Percentiles rank a stretch among this genome's conserved stretches.
Conservation (phyloP, 2,888 invertebrate species). For the Philhelius pedissequus region DNA sequence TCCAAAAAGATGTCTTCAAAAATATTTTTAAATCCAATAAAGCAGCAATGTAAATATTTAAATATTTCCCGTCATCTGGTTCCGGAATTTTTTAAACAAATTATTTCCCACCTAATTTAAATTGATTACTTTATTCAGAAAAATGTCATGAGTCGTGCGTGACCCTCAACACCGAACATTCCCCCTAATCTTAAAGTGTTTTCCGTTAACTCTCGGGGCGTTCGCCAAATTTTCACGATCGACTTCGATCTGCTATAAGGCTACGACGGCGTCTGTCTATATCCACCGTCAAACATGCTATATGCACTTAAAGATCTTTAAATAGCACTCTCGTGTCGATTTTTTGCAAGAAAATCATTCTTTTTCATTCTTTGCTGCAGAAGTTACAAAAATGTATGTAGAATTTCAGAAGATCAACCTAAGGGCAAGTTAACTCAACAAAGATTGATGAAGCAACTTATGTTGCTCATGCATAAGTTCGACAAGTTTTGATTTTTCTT, state of each 20-base stretch:
- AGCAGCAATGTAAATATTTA: neutral
- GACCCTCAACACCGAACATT: slow-evolving; percentile 28
- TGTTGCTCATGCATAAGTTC: slow-evolving; percentile 30
- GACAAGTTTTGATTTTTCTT: slow-evolving; percentile 5
- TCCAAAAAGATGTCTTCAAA: neutral
- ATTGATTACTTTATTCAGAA: slow-evolving; percentile 29
- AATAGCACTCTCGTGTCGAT: slow-evolving; percentile 36
- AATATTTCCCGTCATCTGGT: slow-evolving; percentile 11
- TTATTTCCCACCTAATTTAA: neutral
- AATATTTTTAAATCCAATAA: neutral
- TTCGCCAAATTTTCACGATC: slow-evolving; percentile 31
- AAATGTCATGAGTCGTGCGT: slow-evolving; percentile 26
- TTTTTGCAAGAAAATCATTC: slow-evolving; percentile 16
- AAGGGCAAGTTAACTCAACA: slow-evolving; percentile 40
- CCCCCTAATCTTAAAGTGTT: neutral
- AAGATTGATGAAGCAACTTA: slow-evolving; percentile 24
- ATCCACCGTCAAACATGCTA: neutral
- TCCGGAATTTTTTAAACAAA: neutral
- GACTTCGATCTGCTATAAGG: slow-evolving; percentile 6
- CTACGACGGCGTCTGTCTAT: slow-evolving; percentile 38
- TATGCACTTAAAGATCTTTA: slow-evolving; percentile 41
- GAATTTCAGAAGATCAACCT: slow-evolving; percentile 20
- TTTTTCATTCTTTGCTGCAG: slow-evolving; percentile 2
- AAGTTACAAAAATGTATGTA: slow-evolving; percentile 22
- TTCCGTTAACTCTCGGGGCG: neutral